Conservation (phyloP, 1,140 invertebrate genomes). For the Neodiprion lecontei region DNA sequence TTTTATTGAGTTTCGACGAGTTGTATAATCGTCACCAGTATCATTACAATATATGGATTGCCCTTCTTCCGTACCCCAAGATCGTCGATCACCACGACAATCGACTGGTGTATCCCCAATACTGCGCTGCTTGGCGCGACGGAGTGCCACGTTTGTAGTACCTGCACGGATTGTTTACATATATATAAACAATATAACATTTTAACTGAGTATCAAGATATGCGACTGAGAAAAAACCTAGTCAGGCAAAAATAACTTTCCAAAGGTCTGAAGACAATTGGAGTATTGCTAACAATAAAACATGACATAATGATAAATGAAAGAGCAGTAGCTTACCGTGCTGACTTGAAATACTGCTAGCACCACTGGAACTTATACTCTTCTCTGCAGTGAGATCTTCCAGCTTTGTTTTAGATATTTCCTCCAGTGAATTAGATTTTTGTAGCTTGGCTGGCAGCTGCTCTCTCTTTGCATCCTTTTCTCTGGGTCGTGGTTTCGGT, state of each 20-base stretch:
- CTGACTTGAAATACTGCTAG: constrained; percentile 54
- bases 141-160: constrained; percentile 53
- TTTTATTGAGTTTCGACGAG: constrained; percentile 49
- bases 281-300: neutral
- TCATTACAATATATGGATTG: constrained; percentile 61
- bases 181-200: neutral
- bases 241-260: neutral
- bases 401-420: constrained; percentile 73
- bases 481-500: constrained; percentile 52
- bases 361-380: constrained; percentile 48
- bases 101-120: constrained; percentile 55
- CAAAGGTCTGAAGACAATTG: neutral
- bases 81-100: constrained; percentile 62
- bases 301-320: constrained; percentile 17
- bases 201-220: neutral
- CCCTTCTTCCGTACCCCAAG: constrained; percentile 70
- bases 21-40: constrained; percentile 53
- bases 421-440: constrained; percentile 73
- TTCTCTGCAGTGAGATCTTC: constrained; percentile 69
- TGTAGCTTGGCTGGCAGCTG: constrained; percentile 62
- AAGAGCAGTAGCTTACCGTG: constrained; percentile 42
- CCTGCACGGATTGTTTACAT: constrained; percentile 36
- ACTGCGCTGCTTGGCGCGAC: constrained; percentile 53
- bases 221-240: neutral
- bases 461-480: constrained; percentile 57